Percentiles rank a stretch among this genome's conserved stretches.
These are phyloP conservation scores for Unio pictorum DNA, from an alignment of 2,888 invertebrate species.

Conservation along the genomic window DNA sequence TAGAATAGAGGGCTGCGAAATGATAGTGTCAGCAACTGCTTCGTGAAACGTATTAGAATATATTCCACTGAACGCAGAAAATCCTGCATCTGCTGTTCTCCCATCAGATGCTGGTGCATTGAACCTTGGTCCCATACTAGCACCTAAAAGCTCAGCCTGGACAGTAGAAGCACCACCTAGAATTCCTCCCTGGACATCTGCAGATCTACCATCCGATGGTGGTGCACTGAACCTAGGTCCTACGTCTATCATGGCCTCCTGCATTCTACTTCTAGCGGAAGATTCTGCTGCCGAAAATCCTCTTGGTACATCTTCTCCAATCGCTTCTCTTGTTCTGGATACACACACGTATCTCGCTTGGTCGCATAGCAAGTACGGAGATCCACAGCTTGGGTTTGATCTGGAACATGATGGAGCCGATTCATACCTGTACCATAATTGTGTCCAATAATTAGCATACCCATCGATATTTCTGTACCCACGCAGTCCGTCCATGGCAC, in stretches of 20 bases:
- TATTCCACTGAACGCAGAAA: too few relatives aligned
- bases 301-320: constrained; percentile 6
- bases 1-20: too few relatives aligned
- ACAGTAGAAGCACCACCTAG: too few relatives aligned
- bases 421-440: constrained; percentile 30
- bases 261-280: constrained; percentile 5
- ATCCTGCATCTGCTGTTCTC: constrained; percentile 11
- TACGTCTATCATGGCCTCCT: constrained; percentile 6
- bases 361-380: constrained; percentile 33
- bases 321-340: constrained; percentile 10
- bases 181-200: too few relatives aligned
- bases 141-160: too few relatives aligned
- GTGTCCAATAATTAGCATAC: constrained; percentile 25
- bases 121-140: constrained; percentile 12
- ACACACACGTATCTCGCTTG: constrained; percentile 15
- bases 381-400: constrained; percentile 27
- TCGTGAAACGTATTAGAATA: too few relatives aligned
- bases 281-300: constrained; percentile 2
- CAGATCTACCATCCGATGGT: constrained; percentile 12
- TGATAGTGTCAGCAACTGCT: too few relatives aligned
- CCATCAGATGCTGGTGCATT: constrained; percentile 14
- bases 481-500: constrained; percentile 29
- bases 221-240: constrained; percentile 22
- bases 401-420: constrained; percentile 29
- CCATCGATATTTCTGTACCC: constrained; percentile 33